Evolutionary conservation across 1,140 invertebrate species (phyloP), one percentile per base, ranked within the genome.

Genomic region (Anastrepha ludens): DNA sequence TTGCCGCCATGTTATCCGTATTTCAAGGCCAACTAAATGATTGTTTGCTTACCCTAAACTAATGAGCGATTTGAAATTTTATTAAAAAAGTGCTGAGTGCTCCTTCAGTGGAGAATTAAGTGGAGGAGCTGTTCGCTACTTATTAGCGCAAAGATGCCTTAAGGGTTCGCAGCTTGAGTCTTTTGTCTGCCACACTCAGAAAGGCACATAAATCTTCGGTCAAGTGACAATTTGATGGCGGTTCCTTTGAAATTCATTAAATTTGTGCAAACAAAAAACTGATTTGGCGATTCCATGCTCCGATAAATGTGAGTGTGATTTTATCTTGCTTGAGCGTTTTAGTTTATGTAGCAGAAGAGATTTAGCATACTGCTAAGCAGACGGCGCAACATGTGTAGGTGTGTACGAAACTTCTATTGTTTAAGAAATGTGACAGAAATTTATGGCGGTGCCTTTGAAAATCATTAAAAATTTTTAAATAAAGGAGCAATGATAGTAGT

Each of bases 221-320:
- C 13, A 74, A 44, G 41, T 74, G 67, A 74, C 67, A 74, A 74
- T 74, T 74, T 74, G 41, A 44, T 47, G 39, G 41, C 67, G 67
- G 67, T 74, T 74, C 44, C 67, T 74, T 74, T 74, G 67, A 74
- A 47, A 74, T 74, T 74, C 67, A 74, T 74, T 74, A 74, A 74
- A 74, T 74, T 74, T 47, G 50, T 55, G 50, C 44, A 74, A 41
- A 74, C 39, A 15, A 1, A 41, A n/a, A 44, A 11, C 8, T 41
- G 67, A 44, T 74, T 74, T 67, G 39, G 5, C 41, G 11, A 11
- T 55, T 55, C 50, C 0, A 55, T 55, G 6, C 11, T 11, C 6
- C 11, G 4, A 44, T 74, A 74, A 67, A 39, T 67, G 29, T 0
- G 9, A 3, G 29, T 67, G 29, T 41, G 64, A 74, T 47, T 47